Evolutionary conservation across 2,113 vertebrate genomes (phyloP).

Genomic region (Microcebus murinus): DNA sequence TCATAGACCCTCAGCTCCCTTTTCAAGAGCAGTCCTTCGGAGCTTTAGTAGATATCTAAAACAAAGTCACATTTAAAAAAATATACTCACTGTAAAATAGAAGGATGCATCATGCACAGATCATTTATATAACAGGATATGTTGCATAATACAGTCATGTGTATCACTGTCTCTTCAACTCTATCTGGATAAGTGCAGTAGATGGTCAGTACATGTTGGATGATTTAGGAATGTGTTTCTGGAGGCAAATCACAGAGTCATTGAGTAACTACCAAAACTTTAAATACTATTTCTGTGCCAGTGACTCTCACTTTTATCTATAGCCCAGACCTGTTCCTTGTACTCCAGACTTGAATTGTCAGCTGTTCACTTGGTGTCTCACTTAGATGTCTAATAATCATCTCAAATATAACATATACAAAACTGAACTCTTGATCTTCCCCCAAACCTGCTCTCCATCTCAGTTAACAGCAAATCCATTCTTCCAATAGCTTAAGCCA

Average conservation of each 20-base stretch:
- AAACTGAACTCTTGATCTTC: background rate
- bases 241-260: background rate
- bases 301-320: background rate
- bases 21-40: background rate
- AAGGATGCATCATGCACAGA: background rate
- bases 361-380: background rate
- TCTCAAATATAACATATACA: background rate
- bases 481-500: background rate
- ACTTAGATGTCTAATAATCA: background rate
- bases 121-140: background rate
- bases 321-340: background rate
- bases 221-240: background rate
- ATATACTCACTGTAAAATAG: background rate
- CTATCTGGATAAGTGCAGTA: background rate
- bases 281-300: background rate
- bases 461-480: background rate
- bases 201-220: background rate
- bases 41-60: background rate
- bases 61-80: constrained; percentile 5
- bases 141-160: background rate
- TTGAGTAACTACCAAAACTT: background rate
- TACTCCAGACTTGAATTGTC: background rate
- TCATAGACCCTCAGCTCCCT: background rate
- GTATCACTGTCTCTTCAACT: background rate
- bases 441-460: background rate